phyloP scores from a whole-genome alignment of 2,888 invertebrate species.

The Hyposoter dolosus region DNA sequence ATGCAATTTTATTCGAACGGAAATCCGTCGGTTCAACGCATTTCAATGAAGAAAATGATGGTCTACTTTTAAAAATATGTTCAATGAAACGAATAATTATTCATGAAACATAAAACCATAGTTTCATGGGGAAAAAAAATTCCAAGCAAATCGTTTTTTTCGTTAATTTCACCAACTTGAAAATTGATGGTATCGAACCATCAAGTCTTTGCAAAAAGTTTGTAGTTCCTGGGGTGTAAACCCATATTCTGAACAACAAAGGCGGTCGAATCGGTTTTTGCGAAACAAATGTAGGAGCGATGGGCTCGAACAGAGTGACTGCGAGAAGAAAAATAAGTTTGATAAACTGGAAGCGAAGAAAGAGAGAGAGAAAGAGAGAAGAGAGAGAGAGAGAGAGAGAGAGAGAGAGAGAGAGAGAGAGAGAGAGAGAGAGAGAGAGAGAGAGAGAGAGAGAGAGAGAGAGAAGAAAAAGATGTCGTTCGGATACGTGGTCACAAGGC shows the following conservation, averaged over 20 bases:
- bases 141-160: too few species aligned
- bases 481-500: conserved; percentile 81
- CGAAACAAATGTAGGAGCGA: conserved; percentile 55
- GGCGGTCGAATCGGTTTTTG: not conserved
- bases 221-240: not conserved
- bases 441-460: conserved; percentile 72
- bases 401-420: conserved; percentile 71
- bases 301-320: conserved; percentile 6
- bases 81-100: not conserved
- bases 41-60: too few species aligned
- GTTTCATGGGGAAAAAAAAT: not conserved
- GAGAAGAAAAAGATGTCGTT: conserved; percentile 75
- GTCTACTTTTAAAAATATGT: not conserved
- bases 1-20: too few species aligned
- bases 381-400: conserved; percentile 72
- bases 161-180: too few species aligned
- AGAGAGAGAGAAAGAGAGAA: conserved; percentile 71
- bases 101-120: too few species aligned
- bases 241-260: not conserved
- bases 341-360: conserved; percentile 63
- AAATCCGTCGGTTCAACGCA: too few species aligned
- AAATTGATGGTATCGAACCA: too few species aligned
- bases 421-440: conserved; percentile 72
- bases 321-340: conserved; percentile 5
- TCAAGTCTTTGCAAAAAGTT: not conserved